Evolutionary conservation across 2,797 vertebrate genomes (phyloP).

Genomic region (Pterois miles): DNA sequence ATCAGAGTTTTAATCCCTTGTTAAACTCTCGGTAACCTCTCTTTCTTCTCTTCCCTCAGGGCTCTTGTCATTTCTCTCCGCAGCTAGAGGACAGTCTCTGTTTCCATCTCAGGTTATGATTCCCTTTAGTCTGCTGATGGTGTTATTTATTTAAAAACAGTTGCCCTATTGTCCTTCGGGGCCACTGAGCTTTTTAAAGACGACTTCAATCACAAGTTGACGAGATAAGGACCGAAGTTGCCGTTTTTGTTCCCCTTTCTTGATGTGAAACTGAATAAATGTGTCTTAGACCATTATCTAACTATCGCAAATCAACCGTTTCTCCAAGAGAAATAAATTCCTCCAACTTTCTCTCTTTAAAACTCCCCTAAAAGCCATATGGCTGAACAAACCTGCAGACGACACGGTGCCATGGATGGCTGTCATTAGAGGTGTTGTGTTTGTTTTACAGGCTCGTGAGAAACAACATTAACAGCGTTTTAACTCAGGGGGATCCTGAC

Average conservation of each 20-base stretch:
- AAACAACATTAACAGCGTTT: conserved; percentile 74
- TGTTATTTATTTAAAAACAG: conserved; percentile 82
- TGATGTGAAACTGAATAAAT: background rate
- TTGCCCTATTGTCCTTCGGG: conserved; percentile 69
- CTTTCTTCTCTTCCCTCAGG: conserved; percentile 57
- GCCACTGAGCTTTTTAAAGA: conserved; percentile 47
- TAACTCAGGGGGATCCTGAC: conserved; percentile 67
- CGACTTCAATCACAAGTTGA: conserved; percentile 55
- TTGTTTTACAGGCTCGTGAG: conserved; percentile 79
- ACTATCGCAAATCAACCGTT: background rate
- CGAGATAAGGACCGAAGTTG: conserved; percentile 51
- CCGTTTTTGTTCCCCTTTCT: background rate
- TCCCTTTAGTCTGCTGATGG: conserved; percentile 67
- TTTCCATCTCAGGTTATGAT: conserved; percentile 75
- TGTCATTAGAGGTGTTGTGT: conserved; percentile 74
- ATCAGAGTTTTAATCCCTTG: conserved; percentile 82
- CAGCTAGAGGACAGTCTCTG: conserved; percentile 64
- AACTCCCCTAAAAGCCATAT: conserved; percentile 36
- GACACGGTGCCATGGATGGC: conserved; percentile 52
- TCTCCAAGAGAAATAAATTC: background rate
- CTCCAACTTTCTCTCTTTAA: background rate
- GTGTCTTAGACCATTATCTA: background rate
- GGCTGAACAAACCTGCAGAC: conserved; percentile 32
- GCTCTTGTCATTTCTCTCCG: conserved; percentile 70
- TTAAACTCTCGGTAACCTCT: conserved; percentile 85